These are phyloP conservation scores for Dendroctonus ponderosae DNA, from an alignment of 1,140 invertebrate genomes.

Conservation along the genomic window DNA sequence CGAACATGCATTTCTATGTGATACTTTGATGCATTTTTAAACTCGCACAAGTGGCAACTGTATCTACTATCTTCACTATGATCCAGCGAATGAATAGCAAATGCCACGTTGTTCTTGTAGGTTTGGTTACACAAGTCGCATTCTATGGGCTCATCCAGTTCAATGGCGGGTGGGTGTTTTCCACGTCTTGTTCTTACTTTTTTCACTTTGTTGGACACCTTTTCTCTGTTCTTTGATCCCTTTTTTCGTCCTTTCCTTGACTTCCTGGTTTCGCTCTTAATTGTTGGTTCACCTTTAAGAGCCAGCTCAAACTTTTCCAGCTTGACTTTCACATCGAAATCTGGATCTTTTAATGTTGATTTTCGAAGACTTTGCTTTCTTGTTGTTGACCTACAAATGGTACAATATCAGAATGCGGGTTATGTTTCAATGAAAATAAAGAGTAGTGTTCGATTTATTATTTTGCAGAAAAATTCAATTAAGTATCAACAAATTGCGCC, in stretches of 20 bases:
- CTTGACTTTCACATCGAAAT: slow-evolving; percentile 13
- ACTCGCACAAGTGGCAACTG: slow-evolving; percentile 51
- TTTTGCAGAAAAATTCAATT: no score
- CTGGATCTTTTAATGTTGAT: slow-evolving; percentile 7
- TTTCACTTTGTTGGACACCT: slow-evolving; percentile 17
- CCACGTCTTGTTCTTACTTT: slow-evolving; percentile 36
- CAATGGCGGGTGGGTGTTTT: slow-evolving; percentile 55
- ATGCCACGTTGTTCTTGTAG: slow-evolving; percentile 42
- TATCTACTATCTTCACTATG: slow-evolving; percentile 47
- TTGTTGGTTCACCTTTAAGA: background rate
- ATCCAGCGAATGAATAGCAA: slow-evolving; percentile 44
- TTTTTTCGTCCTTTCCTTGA: background rate
- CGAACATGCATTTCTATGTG: slow-evolving; percentile 49
- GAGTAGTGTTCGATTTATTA: no score
- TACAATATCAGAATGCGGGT: background rate
- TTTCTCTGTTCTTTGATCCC: slow-evolving; percentile 20
- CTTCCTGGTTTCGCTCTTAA: no score
- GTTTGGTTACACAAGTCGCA: slow-evolving; percentile 44
- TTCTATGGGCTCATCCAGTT: slow-evolving; percentile 45
- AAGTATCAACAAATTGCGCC: no score
- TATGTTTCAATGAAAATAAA: no score
- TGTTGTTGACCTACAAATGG: slow-evolving; percentile 10
- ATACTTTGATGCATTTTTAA: slow-evolving; percentile 50
- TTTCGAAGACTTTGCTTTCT: background rate
- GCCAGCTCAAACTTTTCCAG: background rate